Percentiles rank a stretch among this genome's conserved stretches.
phyloP scores from a whole-genome alignment of 2,797 vertebrate genomes.

The Jordanella pulchra region DNA sequence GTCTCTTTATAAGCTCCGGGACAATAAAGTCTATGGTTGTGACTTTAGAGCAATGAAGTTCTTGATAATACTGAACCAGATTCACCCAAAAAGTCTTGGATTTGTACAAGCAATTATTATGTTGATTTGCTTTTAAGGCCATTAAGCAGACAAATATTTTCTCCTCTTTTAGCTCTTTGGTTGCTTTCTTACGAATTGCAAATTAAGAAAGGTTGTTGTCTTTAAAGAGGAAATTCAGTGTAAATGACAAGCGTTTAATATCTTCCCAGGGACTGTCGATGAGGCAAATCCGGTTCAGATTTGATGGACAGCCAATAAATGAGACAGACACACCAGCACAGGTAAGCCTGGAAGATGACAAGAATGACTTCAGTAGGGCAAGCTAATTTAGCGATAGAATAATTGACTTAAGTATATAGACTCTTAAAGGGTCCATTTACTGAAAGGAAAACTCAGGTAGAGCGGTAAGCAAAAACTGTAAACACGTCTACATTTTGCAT shows the following conservation, averaged over 20 bases:
- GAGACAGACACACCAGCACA: constrained; percentile 98
- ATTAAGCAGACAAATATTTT: neutral
- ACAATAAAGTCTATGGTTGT: neutral
- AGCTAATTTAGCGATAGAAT: neutral
- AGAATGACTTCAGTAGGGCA: neutral
- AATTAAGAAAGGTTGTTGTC: neutral
- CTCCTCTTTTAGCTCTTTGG: neutral
- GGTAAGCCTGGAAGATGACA: constrained; percentile 70
- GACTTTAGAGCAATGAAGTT: neutral
- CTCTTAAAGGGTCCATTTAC: too few species aligned
- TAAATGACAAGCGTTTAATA: constrained; percentile 6
- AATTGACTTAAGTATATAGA: too few species aligned
- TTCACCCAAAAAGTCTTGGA: neutral
- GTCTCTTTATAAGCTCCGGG: neutral
- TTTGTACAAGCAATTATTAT: neutral
- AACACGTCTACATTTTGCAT: too few species aligned
- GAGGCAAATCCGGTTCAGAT: constrained; percentile 99
- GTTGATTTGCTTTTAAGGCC: neutral
- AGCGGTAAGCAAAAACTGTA: too few species aligned
- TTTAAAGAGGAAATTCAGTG: too few species aligned
- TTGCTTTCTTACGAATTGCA: neutral
- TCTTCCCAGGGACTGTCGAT: constrained; percentile 91
- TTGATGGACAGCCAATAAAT: constrained; percentile 98
- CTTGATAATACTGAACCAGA: neutral
- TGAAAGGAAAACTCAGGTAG: too few species aligned